Percentiles rank a stretch among this genome's conserved stretches.
phyloP scores from a whole-genome alignment of 1,140 invertebrate species.

The Popillia japonica region DNA sequence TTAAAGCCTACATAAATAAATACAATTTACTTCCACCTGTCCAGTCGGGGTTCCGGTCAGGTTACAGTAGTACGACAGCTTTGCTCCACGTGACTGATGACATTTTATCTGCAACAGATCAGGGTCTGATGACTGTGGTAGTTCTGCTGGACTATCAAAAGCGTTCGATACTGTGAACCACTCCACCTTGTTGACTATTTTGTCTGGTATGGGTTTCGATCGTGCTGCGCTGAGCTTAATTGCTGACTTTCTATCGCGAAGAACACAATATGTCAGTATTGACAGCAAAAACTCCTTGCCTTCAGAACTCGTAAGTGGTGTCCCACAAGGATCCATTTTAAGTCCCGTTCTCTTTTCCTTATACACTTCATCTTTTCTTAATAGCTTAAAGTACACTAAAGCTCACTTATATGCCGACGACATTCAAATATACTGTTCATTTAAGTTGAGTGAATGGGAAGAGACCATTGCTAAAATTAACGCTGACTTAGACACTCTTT shows the following conservation, averaged over 20 bases:
- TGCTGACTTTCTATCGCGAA: too few species aligned
- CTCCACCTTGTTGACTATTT: neutral
- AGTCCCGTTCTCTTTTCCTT: neutral
- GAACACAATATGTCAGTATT: neutral
- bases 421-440: neutral
- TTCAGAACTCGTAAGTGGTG: neutral
- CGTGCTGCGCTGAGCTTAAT: neutral
- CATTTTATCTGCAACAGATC: neutral
- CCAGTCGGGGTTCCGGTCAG: too few species aligned
- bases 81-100: too few species aligned
- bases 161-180: neutral
- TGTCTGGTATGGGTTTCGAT: neutral
- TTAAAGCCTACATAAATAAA: too few species aligned
- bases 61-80: too few species aligned
- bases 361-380: neutral
- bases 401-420: neutral
- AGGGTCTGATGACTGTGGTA: neutral
- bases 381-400: neutral
- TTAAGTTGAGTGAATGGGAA: neutral
- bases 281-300: neutral
- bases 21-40: too few species aligned
- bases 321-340: neutral
- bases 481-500: neutral
- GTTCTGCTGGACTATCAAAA: neutral
- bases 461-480: neutral